Evolutionary conservation across 1,140 invertebrate species (phyloP).

Genomic region (Drosophila watanabei): DNA sequence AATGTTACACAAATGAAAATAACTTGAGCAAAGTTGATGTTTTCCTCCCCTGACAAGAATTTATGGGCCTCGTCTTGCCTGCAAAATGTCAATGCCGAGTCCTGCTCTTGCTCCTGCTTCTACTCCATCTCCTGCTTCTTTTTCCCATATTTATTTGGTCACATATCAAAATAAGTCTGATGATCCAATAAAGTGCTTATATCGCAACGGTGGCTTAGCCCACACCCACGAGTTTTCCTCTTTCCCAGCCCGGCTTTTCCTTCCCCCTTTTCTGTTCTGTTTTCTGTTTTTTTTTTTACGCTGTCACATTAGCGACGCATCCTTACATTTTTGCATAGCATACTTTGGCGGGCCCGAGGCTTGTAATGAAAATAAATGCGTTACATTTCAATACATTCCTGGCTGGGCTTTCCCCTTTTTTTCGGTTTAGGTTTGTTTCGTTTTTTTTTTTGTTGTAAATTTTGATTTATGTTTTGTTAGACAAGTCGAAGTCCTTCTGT

Average conservation of each 20-base stretch:
- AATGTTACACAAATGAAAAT: conserved; percentile 82
- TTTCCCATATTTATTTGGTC: conserved; percentile 55
- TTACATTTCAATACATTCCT: conserved; percentile 82
- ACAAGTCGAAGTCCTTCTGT: conserved; percentile 25
- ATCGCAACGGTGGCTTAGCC: conserved; percentile 76
- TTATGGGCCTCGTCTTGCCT: conserved; percentile 64
- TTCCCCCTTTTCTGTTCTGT: not conserved
- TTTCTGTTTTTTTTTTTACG: conserved; percentile 1
- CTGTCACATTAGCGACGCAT: conserved; percentile 48
- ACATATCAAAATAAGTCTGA: conserved; percentile 83
- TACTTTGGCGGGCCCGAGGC: conserved; percentile 62
- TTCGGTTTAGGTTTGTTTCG: conserved; percentile 28
- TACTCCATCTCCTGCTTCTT: not conserved
- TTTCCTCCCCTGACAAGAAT: conserved; percentile 69
- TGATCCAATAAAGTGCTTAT: conserved; percentile 83
- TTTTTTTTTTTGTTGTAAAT: conserved; percentile 14
- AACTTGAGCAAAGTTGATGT: conserved; percentile 76
- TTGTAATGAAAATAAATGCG: conserved; percentile 83
- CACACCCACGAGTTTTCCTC: not conserved
- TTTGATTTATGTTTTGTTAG: conserved; percentile 72
- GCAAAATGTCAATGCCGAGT: conserved; percentile 76
- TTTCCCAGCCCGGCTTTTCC: not conserved
- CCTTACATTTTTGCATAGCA: conserved; percentile 68
- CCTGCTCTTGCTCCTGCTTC: not conserved
- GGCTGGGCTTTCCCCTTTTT: conserved; percentile 5